phyloP scores from a whole-genome alignment of 1,140 invertebrate genomes.

The Eciton burchellii region DNA sequence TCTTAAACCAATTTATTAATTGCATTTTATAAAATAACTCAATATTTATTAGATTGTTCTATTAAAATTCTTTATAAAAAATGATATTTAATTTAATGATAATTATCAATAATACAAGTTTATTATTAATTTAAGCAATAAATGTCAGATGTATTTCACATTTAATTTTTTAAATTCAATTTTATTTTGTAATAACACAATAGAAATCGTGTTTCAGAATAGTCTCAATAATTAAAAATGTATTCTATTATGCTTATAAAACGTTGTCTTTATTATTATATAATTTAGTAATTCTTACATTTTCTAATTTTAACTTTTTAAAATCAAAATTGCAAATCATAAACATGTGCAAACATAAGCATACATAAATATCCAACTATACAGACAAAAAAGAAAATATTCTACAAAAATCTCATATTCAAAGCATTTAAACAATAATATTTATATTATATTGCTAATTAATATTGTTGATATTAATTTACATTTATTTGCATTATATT shows the following conservation, averaged over 20 bases:
- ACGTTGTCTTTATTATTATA: too few species aligned
- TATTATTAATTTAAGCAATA: neutral
- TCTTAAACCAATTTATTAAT: neutral
- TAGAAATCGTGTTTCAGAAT: neutral
- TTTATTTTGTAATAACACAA: neutral
- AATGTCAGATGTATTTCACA: neutral
- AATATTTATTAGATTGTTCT: neutral
- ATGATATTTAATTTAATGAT: constrained; percentile 1
- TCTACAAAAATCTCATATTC: neutral
- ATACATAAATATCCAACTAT: neutral
- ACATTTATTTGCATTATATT: too few species aligned
- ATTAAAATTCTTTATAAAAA: constrained; percentile 18
- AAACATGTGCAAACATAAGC: neutral
- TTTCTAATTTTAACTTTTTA: neutral
- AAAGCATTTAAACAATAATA: neutral
- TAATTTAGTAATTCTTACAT: neutral
- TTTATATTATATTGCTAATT: neutral
- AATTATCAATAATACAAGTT: neutral
- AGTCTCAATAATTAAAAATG: constrained; percentile 14
- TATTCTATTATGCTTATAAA: too few species aligned
- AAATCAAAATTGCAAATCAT: neutral
- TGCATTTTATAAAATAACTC: neutral
- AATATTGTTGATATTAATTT: too few species aligned
- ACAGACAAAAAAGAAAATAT: neutral
- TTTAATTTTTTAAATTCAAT: neutral